phyloP scores from a whole-genome alignment of 2,888 invertebrate species.

The Doris montereyensis region DNA sequence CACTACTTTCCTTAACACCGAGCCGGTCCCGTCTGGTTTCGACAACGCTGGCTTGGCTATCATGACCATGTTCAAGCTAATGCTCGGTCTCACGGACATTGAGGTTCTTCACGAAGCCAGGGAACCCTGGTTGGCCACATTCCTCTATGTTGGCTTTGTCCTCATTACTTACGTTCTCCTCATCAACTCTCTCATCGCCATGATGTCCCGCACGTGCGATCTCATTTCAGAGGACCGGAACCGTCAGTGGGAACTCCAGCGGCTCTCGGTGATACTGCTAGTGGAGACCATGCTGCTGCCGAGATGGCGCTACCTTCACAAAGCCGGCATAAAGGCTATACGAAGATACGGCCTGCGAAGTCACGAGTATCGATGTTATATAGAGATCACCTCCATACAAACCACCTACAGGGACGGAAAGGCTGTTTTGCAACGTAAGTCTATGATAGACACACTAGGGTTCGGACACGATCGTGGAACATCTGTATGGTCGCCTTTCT shows the following conservation, averaged over 20 bases:
- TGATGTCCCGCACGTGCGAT: slow-evolving; percentile 62
- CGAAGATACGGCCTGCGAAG: not conserved
- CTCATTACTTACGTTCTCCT: slow-evolving; percentile 57
- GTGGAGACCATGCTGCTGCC: slow-evolving; percentile 27
- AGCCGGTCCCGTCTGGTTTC: slow-evolving; percentile 44
- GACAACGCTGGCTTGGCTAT: slow-evolving; percentile 48
- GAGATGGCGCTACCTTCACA: not conserved
- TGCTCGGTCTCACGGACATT: slow-evolving; percentile 57
- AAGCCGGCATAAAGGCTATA: not conserved
- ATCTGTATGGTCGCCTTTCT: not conserved
- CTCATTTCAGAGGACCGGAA: slow-evolving; percentile 51
- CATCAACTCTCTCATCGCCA: slow-evolving; percentile 61
- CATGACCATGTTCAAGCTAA: slow-evolving; percentile 57
- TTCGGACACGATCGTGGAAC: slow-evolving; percentile 34
- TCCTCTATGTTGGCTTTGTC: slow-evolving; percentile 53
- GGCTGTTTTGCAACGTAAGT: slow-evolving; percentile 34
- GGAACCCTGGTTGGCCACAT: slow-evolving; percentile 53
- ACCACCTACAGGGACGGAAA: slow-evolving; percentile 41
- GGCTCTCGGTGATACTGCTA: slow-evolving; percentile 35
- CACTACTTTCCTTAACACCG: slow-evolving; percentile 51
- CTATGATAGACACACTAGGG: slow-evolving; percentile 28
- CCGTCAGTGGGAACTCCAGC: slow-evolving; percentile 37
- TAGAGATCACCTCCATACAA: slow-evolving; percentile 51
- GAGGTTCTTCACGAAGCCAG: slow-evolving; percentile 48
- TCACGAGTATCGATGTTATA: not conserved